Base-by-base conservation (phyloP, 2,888 invertebrate species). In the Villa cingulata region DNA sequence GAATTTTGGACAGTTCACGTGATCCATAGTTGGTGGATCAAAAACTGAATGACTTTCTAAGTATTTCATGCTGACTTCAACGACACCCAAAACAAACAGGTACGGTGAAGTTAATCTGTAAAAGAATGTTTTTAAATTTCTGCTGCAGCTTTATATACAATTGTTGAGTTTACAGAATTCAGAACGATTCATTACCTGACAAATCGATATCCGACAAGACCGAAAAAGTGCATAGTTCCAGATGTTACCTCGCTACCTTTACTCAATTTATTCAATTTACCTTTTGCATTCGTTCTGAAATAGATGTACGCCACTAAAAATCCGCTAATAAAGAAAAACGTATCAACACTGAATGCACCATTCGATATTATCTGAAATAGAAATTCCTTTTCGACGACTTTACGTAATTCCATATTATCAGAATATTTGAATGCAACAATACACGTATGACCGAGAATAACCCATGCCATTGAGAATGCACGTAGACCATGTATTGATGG, bases 1-100 rank as follows among this genome's bases (percentile, higher is more conserved):
- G 64, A 82, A 87, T 56, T 82, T 76, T 17, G 84, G 83, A 60
- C 89, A 89, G 58, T 85, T 87, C 48, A 81, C 73, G 63, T 87
- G 83, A 71, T 87, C 87, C 63, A 77, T 73, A 0, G 86, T 82
- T 1, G 86, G 85, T 4, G 86, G 86, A 63, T 87, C 87, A 64
- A 88, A 88, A 37, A 89, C 81, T 0, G 88, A 84, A 66, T 83
- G 83, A 59, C 80, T 74, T 47, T 81, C 76, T 64, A 88, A 79
- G 81, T 89, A 89, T 61, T 85, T 83, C 83, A 87, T 88, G n/a
- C 81, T 76, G 41, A 90, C 80, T 63, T 88, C 83, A 17, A 86
- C 85, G 41, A 88, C 76, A 36, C 87, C 86, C 61, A 92, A 72
- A 46, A 89, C 83, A 63, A 83, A 86, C 62, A 88, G 72, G 66